phyloP scores from a whole-genome alignment of 2,797 vertebrate genomes.

The Thunnus albacares region DNA sequence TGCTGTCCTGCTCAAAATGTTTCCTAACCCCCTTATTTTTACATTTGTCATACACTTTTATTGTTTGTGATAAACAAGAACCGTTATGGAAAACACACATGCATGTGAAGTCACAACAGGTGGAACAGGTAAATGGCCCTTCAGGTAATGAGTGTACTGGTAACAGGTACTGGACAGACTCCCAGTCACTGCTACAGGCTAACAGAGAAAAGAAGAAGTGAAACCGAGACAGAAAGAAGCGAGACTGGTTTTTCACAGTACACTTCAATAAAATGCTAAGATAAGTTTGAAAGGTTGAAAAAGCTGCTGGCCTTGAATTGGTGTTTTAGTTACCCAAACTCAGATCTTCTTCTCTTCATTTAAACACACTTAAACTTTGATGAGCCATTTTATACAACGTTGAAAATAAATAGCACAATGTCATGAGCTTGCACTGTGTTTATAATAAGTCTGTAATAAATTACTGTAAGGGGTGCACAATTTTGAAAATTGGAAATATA shows the following conservation, averaged over 20 bases:
- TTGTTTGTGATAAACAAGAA: not conserved
- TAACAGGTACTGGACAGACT: slow-evolving; percentile 12
- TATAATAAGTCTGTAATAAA: not conserved
- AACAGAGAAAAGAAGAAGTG: slow-evolving; percentile 48
- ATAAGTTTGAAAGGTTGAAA: slow-evolving; percentile 20
- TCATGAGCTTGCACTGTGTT: not conserved
- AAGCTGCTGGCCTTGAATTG: slow-evolving; percentile 9
- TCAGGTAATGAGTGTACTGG: slow-evolving; percentile 24
- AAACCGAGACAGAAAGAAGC: slow-evolving; percentile 64
- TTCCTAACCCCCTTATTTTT: not conserved
- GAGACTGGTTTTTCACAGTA: slow-evolving; percentile 59
- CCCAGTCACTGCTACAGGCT: slow-evolving; percentile 39
- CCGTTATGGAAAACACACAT: not conserved
- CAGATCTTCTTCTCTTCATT: not conserved
- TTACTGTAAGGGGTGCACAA: no score
- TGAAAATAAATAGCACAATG: not conserved
- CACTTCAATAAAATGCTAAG: slow-evolving; percentile 33
- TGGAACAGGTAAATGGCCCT: slow-evolving; percentile 56
- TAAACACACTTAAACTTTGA: not conserved
- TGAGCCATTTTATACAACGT: no score
- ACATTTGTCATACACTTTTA: not conserved
- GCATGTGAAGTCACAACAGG: slow-evolving; percentile 53
- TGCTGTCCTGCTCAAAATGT: not conserved
- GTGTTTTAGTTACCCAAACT: not conserved
- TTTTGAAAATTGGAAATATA: no score